A percentile compares a stretch with the other conserved stretches of the same genome.
Evolutionary conservation across 2,888 invertebrate species (phyloP).

Genomic region (Archips crataeganus): DNA sequence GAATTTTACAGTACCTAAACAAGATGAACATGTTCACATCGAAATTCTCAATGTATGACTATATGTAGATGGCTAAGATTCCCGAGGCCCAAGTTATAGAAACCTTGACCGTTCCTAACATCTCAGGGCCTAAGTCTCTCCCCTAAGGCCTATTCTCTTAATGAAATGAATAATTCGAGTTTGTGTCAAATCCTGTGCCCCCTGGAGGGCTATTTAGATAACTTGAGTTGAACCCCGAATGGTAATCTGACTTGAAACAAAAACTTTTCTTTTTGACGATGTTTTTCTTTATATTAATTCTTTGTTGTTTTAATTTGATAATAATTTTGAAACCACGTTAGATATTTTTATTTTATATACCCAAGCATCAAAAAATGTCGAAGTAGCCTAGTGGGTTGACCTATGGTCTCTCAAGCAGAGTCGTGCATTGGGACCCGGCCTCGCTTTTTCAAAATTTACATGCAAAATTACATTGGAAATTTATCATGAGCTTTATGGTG

Average conservation of each 20-base stretch:
- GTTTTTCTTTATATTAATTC: constrained; percentile 4
- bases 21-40: not conserved
- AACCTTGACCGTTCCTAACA: constrained; percentile 20
- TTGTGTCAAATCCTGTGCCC: constrained; percentile 38
- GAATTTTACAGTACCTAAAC: not conserved
- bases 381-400: too few relatives aligned
- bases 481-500: too few relatives aligned
- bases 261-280: constrained; percentile 4
- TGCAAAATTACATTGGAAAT: too few relatives aligned
- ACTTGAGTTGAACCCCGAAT: constrained; percentile 19
- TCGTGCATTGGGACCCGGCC: too few relatives aligned
- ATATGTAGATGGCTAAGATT: not conserved
- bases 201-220: constrained; percentile 26
- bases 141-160: constrained; percentile 38
- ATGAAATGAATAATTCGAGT: constrained; percentile 42
- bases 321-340: not conserved
- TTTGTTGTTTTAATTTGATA: not conserved
- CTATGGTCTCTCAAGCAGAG: too few relatives aligned
- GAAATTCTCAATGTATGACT: not conserved
- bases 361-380: too few relatives aligned
- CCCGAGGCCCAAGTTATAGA: constrained; percentile 5
- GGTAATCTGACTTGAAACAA: constrained; percentile 9
- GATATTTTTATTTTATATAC: too few relatives aligned
- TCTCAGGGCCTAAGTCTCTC: constrained; percentile 16
- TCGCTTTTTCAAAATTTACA: too few relatives aligned